Percentiles rank a stretch among this genome's conserved stretches.
Conservation (phyloP, 2,797 vertebrate genomes). For the Ceyx erithaca region DNA sequence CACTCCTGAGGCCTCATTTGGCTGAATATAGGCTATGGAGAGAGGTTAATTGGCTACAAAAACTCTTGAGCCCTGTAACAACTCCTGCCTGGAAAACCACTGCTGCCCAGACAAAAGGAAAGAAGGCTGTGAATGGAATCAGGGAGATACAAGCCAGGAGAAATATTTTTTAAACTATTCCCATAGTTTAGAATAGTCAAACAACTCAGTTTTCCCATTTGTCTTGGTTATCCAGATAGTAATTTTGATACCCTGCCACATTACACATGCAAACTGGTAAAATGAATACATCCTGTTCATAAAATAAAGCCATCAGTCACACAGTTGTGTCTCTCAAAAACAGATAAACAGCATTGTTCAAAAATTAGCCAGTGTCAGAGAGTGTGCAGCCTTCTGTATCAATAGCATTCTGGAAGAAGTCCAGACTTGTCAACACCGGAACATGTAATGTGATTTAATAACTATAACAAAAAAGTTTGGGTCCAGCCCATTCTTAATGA, state of each 20-base stretch:
- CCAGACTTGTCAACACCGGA: conserved; percentile 24
- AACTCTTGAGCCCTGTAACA: neutral
- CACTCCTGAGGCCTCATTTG: conserved; percentile 27
- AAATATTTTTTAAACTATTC: conserved; percentile 30
- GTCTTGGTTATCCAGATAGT: conserved; percentile 26
- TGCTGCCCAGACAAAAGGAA: conserved; percentile 31
- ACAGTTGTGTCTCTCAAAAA: conserved; percentile 49
- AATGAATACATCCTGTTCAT: conserved; percentile 36
- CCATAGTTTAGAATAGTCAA: conserved; percentile 3
- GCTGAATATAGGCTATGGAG: neutral
- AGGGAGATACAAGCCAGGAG: neutral
- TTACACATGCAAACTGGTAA: conserved; percentile 24
- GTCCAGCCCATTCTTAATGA: conserved; percentile 45
- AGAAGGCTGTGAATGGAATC: conserved; percentile 15
- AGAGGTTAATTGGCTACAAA: conserved; percentile 33
- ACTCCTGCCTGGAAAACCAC: conserved; percentile 12
- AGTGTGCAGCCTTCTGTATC: conserved; percentile 43
- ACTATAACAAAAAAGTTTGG: neutral
- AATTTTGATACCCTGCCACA: conserved; percentile 18
- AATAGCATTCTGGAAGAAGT: conserved; percentile 16
- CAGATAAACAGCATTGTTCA: conserved; percentile 35
- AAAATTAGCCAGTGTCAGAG: conserved; percentile 32
- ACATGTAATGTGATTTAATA: conserved; percentile 49
- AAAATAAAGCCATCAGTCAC: conserved; percentile 18
- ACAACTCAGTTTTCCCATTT: conserved; percentile 51